phyloP scores from a whole-genome alignment of 2,888 invertebrate species.

The Hesperia comma region DNA sequence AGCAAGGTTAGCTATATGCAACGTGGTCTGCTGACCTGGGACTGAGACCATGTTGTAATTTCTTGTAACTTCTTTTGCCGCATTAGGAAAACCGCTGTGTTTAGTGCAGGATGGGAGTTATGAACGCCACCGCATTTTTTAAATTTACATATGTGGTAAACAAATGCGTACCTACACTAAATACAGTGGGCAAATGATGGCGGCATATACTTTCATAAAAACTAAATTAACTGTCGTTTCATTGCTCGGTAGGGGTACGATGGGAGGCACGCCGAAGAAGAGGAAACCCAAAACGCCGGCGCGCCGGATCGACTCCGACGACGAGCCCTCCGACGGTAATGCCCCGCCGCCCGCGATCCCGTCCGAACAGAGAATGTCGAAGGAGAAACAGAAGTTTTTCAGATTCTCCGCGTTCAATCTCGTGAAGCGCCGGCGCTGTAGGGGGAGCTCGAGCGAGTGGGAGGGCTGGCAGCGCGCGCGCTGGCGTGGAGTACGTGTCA shows the following conservation, averaged over 20 bases:
- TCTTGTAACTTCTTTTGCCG: too few species aligned
- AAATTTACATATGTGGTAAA: too few species aligned
- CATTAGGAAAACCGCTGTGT: too few species aligned
- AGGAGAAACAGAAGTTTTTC: slow-evolving; percentile 95
- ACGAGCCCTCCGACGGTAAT: slow-evolving; percentile 82
- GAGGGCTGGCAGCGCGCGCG: slow-evolving; percentile 64
- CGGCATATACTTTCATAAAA: too few species aligned
- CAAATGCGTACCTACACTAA: too few species aligned
- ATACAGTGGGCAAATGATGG: too few species aligned
- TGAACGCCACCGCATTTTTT: too few species aligned
- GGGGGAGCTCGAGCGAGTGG: slow-evolving; percentile 69
- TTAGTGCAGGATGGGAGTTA: too few species aligned
- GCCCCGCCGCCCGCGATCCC: slow-evolving; percentile 64
- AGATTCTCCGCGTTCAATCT: slow-evolving; percentile 91
- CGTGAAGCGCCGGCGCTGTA: slow-evolving; percentile 80
- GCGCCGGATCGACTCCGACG: slow-evolving; percentile 66
- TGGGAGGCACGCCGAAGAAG: slow-evolving; percentile 63
- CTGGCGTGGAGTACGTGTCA: slow-evolving; percentile 68
- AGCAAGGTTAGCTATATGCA: too few species aligned
- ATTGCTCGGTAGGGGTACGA: slow-evolving; percentile 53
- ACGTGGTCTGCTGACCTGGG: too few species aligned
- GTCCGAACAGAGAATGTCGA: slow-evolving; percentile 90
- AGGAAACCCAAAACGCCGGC: slow-evolving; percentile 62
- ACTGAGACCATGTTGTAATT: too few species aligned
- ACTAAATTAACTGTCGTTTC: neutral